Evolutionary conservation across 2,888 invertebrate genomes (phyloP), one percentile per base, ranked within the genome.

Genomic region (Elmis aenea): DNA sequence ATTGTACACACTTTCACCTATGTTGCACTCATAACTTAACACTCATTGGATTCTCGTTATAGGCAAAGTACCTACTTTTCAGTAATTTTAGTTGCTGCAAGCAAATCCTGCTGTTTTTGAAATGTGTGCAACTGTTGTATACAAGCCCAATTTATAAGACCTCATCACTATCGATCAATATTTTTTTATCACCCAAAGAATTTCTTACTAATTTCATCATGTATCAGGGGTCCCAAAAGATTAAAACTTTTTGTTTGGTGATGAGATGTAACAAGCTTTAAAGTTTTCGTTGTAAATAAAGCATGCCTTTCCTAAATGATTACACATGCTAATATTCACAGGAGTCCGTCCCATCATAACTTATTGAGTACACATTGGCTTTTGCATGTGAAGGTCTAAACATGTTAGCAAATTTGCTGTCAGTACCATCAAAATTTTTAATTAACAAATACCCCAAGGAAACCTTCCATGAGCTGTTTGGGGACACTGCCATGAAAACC

Each of bases 401-500:
- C 46, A 50, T 22, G 50, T 41, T 8, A 52, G 36, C 34, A 58
- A 29, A 31, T 50, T 39, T 21, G 44, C 52, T 50, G 35, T 52
- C 46, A 5, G 42, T 32, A 13, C 51, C 51, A 33, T 26, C 44
- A 27, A 58, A 31, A 8, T 52, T 46, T 38, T 50, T 38, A 12
- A 22, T 51, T 26, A 56, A 50, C 44, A 54, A 56, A 45, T 57
- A 57, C 2, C 53, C 55, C n/a, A 54, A 25, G 10, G 57, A 57
- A 12, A 56, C 35, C 36, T 57, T 57, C 50, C 54, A 58, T 11
- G 26, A 9, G 9, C 46, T 44, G 41, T 57, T 57, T 26, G 55
- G 23, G 21, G 40, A 31, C 28, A 40, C 43, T 4, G 51, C 30
- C 46, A 59, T 46, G 14, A 55, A 42, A 12, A 56, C 56, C 35